Evolutionary conservation across 2,797 vertebrate species (phyloP), one percentile per base, ranked within the genome.

Genomic region (Galagoides demidoff): DNA sequence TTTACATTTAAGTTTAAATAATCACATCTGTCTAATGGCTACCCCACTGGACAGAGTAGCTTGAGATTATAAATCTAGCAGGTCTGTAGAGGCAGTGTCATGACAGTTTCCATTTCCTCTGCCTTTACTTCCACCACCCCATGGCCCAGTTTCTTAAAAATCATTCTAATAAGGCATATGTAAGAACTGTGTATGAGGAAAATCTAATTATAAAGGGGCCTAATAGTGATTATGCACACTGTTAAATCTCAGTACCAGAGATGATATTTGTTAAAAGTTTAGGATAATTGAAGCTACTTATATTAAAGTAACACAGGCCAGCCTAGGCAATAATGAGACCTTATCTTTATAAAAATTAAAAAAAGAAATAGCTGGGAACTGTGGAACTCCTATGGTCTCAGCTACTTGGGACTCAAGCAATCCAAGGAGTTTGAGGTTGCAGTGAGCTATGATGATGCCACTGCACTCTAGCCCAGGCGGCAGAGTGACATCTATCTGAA

Each of bases 1-100:
- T 43, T 86, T 73, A 23, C 37, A 45, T 79, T 86, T 87, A 94
- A 37, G 74, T 10, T 85, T 87, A 94, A 37, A 79, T 13, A 94
- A 59, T 16, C 13, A 37, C 12, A 27, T n/a, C 20, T 22, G 25
- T 88, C 23, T 79, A 63, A 3, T 55, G 37, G 63, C 71, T 76
- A 25, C 34, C 55, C 76, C 10, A 37, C 3, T 29, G 25, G 25
- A 74, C 29, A 90, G 43, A 78, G 19, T 31, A 70, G 4, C 71
- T 23, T 11, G 34, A 39, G 39, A 86, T 34, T 43, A 49, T 22
- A 25, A 93, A 49, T 2, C 19, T 2, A 81, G 68, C 3, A 37
- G 31, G 5, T 70, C 34, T 68, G 45, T 22, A 77, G 64, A 94
- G 19, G 59, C 6, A 81, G n/a, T 1, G 5, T 16, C 76, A 71